Conservation (phyloP, 2,113 vertebrate genomes). For the Silurus glanis region DNA sequence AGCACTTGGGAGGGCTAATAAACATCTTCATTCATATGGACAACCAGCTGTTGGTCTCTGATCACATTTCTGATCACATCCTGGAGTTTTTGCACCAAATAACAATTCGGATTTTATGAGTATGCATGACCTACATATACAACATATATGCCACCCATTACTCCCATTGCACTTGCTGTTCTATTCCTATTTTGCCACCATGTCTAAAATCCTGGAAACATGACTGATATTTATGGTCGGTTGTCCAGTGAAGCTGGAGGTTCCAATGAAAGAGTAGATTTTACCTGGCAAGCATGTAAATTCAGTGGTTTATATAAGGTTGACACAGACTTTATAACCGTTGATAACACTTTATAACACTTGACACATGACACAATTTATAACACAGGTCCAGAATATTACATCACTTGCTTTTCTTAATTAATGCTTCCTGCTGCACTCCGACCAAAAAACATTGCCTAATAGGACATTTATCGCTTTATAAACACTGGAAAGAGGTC, state of each 20-base stretch:
- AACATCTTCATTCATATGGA: neutral
- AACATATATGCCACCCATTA: neutral
- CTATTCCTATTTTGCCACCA: neutral
- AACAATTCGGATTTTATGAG: neutral
- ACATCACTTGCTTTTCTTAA: slow-evolving; percentile 16
- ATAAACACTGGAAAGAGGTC: slow-evolving; percentile 31
- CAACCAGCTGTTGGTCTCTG: neutral
- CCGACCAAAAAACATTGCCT: neutral
- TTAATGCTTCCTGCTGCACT: slow-evolving; percentile 1
- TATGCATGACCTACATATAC: neutral
- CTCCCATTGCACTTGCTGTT: neutral
- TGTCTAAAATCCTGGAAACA: neutral
- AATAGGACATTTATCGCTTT: slow-evolving; percentile 30
- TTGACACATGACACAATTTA: neutral
- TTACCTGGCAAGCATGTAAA: neutral
- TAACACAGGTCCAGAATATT: neutral
- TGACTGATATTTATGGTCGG: neutral
- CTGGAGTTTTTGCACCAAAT: neutral
- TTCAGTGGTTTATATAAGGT: neutral
- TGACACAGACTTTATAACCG: neutral
- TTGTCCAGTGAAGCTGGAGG: neutral
- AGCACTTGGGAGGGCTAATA: neutral
- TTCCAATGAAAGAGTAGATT: neutral
- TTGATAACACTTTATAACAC: too few species aligned
- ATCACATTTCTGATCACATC: neutral